phyloP scores from a whole-genome alignment of 2,797 vertebrate genomes.

The Poeciliopsis turneri region DNA sequence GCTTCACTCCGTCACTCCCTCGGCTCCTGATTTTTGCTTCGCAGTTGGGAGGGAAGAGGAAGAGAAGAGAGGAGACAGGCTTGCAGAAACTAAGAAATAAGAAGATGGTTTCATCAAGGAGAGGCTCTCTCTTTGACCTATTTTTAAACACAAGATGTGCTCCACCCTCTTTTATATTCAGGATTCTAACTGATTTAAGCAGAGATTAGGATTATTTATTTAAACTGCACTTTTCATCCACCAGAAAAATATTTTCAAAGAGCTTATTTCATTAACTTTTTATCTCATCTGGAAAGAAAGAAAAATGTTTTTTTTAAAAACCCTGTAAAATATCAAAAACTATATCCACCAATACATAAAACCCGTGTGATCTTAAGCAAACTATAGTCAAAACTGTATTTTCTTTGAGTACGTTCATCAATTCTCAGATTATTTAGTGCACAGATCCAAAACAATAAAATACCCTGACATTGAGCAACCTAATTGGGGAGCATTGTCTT shows the following conservation, averaged over 20 bases:
- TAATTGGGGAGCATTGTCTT: constrained; percentile 50
- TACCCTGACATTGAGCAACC: constrained; percentile 26
- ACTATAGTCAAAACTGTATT: not conserved
- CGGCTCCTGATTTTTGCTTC: not conserved
- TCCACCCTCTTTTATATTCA: not conserved
- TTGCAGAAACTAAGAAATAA: not conserved
- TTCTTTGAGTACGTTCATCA: not conserved
- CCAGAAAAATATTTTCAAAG: not conserved
- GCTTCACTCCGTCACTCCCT: not conserved
- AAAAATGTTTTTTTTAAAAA: no score
- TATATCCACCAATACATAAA: not conserved
- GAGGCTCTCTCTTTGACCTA: constrained; percentile 1
- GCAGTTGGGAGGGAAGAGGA: not conserved
- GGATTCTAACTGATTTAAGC: not conserved
- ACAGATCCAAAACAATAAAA: constrained; percentile 5
- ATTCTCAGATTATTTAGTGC: not conserved
- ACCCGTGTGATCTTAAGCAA: not conserved
- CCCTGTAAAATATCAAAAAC: not conserved
- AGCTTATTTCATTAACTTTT: not conserved
- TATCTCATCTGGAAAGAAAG: not conserved
- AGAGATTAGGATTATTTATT: no score
- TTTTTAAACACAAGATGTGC: not conserved
- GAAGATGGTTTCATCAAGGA: not conserved
- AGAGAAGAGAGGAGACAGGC: not conserved
- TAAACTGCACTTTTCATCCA: not conserved